These are phyloP conservation scores for Phenacoccus solenopsis DNA, from an alignment of 1,140 invertebrate species.

Conservation along the genomic window DNA sequence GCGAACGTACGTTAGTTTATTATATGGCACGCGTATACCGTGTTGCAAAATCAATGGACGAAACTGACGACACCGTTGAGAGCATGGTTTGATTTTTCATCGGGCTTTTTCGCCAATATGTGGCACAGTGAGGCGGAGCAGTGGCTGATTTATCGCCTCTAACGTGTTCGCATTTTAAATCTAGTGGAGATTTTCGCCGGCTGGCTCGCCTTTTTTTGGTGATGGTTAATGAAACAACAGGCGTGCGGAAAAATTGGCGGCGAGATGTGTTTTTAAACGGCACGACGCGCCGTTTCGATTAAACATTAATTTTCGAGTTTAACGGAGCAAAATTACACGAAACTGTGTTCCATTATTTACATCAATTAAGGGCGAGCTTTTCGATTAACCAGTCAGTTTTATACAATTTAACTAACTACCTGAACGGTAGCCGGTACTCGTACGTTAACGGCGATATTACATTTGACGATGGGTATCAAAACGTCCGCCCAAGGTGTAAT, in stretches of 20 bases:
- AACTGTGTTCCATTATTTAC: background rate
- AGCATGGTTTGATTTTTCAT: too few species aligned
- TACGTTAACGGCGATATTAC: background rate
- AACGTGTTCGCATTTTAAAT: too few species aligned
- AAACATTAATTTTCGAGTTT: background rate
- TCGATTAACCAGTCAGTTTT: background rate
- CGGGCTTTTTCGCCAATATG: too few species aligned
- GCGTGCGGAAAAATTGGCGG: background rate
- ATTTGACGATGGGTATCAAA: background rate
- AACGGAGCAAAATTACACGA: background rate
- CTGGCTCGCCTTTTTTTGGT: background rate
- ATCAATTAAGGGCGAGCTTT: background rate
- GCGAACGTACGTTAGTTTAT: too few species aligned
- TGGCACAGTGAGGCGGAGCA: too few species aligned
- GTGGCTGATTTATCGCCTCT: too few species aligned
- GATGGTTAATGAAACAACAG: background rate
- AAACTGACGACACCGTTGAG: too few species aligned
- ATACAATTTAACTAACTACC: constrained; percentile 3
- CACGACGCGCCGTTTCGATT: too few species aligned
- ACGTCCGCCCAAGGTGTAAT: background rate
- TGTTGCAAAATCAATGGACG: too few species aligned
- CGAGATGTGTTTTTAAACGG: background rate
- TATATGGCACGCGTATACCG: too few species aligned
- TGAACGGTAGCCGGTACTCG: background rate
- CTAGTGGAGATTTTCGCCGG: too few species aligned